phyloP scores from a whole-genome alignment of 2,797 vertebrate genomes.

The Trachurus trachurus region DNA sequence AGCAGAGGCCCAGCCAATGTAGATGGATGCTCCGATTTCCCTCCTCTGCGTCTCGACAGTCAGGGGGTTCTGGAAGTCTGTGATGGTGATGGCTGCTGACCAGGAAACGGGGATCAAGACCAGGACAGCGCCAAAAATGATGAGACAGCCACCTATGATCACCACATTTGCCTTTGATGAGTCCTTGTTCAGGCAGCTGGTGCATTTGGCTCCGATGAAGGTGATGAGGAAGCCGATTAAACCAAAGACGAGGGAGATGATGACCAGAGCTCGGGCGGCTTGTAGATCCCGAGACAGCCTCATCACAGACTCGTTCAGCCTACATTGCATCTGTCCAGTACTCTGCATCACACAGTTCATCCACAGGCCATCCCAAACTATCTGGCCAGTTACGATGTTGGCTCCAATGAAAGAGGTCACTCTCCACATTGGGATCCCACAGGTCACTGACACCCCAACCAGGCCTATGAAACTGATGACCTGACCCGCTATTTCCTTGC shows the following conservation, averaged over 20 bases:
- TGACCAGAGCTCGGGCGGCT: slow-evolving; percentile 79
- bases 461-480: slow-evolving; percentile 80
- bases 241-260: slow-evolving; percentile 82
- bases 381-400: slow-evolving; percentile 87
- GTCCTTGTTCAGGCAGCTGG: slow-evolving; percentile 79
- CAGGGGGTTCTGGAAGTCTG: slow-evolving; percentile 70
- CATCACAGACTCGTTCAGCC: slow-evolving; percentile 79
- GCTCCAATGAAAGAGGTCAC: slow-evolving; percentile 84
- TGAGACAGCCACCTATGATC: slow-evolving; percentile 79
- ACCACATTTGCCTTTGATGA: slow-evolving; percentile 77
- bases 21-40: slow-evolving; percentile 80
- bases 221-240: slow-evolving; percentile 81
- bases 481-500: slow-evolving; percentile 82
- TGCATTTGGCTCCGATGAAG: slow-evolving; percentile 85
- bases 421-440: slow-evolving; percentile 87
- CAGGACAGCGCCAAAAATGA: slow-evolving; percentile 72
- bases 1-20: slow-evolving; percentile 79
- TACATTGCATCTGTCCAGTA: slow-evolving; percentile 90
- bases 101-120: slow-evolving; percentile 79
- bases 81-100: slow-evolving; percentile 79
- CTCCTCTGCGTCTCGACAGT: slow-evolving; percentile 69
- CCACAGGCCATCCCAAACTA: slow-evolving; percentile 88
- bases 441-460: slow-evolving; percentile 73
- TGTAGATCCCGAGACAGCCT: slow-evolving; percentile 80
- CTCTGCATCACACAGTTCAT: slow-evolving; percentile 89